Evolutionary conservation across 2,113 vertebrate genomes (phyloP).

Genomic region (Anarhynchus alexandrinus): DNA sequence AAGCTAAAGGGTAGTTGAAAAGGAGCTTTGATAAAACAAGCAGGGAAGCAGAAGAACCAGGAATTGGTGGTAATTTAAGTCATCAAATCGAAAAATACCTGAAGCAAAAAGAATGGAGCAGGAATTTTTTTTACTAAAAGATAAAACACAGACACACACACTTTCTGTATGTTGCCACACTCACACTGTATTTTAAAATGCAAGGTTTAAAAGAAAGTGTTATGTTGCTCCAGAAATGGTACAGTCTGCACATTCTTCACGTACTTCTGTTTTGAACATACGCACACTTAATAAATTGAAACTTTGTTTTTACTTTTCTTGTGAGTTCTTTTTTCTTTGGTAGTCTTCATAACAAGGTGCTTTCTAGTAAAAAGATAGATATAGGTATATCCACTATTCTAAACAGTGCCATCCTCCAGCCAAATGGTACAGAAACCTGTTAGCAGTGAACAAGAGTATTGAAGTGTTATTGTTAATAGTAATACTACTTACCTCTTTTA

Average conservation of each 20-base stretch:
- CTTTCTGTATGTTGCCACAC: background rate
- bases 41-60: background rate
- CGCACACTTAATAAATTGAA: background rate
- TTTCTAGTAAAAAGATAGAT: background rate
- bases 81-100: background rate
- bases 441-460: background rate
- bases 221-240: background rate
- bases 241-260: background rate
- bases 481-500: conserved; percentile 55
- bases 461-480: conserved; percentile 27
- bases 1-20: background rate
- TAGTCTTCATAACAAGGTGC: background rate
- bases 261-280: background rate
- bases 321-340: background rate
- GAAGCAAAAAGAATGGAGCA: background rate
- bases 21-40: background rate
- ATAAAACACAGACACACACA: background rate
- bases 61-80: background rate
- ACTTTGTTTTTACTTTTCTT: background rate
- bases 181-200: background rate
- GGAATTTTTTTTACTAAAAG: background rate
- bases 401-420: background rate
- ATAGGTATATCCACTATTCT: background rate
- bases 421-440: background rate
- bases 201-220: background rate